Percentiles rank a stretch among this genome's conserved stretches.
phyloP scores from a whole-genome alignment of 2,797 vertebrate genomes.

The Girardinus metallicus region DNA sequence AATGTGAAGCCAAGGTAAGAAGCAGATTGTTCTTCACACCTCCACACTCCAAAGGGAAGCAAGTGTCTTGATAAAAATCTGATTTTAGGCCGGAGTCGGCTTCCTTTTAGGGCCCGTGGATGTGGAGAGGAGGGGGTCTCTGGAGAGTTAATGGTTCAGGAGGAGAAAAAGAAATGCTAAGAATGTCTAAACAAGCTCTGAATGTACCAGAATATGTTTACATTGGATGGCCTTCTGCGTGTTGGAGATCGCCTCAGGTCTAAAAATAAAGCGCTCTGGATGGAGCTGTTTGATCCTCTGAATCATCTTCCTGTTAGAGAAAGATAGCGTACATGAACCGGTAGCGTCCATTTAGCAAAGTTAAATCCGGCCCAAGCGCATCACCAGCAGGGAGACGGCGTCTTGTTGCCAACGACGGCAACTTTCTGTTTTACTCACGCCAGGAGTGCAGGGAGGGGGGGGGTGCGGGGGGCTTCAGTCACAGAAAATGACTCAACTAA shows the following conservation, averaged over 20 bases:
- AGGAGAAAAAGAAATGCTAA: slow-evolving; percentile 52
- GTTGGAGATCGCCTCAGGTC: slow-evolving; percentile 59
- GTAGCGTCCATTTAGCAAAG: slow-evolving; percentile 20
- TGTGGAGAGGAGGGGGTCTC: slow-evolving; percentile 26
- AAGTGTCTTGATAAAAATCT: background rate
- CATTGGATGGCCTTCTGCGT: slow-evolving; percentile 68
- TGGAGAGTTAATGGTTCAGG: slow-evolving; percentile 47
- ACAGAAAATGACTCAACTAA: slow-evolving; percentile 12
- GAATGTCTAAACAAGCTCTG: slow-evolving; percentile 77
- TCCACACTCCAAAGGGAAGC: background rate
- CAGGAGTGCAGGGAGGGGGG: slow-evolving; percentile 64
- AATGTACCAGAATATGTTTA: slow-evolving; percentile 77
- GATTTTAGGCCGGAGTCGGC: slow-evolving; percentile 14
- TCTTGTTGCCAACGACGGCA: slow-evolving; percentile 70
- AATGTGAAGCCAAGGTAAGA: slow-evolving; percentile 96
- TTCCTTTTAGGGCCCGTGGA: slow-evolving; percentile 22
- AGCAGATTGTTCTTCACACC: background rate
- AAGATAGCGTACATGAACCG: slow-evolving; percentile 23
- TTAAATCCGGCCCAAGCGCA: slow-evolving; percentile 24
- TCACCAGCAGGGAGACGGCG: slow-evolving; percentile 62
- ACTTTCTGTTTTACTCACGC: slow-evolving; percentile 63
- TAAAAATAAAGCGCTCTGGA: slow-evolving; percentile 74
- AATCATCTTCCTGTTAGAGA: slow-evolving; percentile 55
- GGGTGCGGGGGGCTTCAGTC: slow-evolving; percentile 1
- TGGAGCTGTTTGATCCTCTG: slow-evolving; percentile 32